Conservation (phyloP, 2,113 vertebrate species). For the Labeo rohita region DNA sequence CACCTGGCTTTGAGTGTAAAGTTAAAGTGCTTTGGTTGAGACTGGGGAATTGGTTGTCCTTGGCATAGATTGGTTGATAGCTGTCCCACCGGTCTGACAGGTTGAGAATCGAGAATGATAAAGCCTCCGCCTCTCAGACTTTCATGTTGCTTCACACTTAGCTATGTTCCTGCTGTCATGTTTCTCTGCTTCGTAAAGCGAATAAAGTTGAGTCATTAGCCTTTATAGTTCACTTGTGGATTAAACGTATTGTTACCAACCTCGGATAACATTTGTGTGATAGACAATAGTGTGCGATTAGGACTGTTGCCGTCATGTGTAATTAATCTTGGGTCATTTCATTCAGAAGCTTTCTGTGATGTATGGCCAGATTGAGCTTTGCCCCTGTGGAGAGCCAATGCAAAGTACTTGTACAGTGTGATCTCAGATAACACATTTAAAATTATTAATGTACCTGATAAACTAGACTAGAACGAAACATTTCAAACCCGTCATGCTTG, state of each 20-base stretch:
- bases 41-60: conserved; percentile 32
- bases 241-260: background rate
- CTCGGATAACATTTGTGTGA: background rate
- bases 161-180: background rate
- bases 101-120: conserved; percentile 52
- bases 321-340: background rate
- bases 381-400: background rate
- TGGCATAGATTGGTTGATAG: conserved; percentile 37
- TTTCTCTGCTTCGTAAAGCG: background rate
- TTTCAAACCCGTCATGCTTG: background rate
- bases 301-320: background rate
- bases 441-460: background rate
- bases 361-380: conserved; percentile 1
- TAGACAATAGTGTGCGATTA: background rate
- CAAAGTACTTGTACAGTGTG: background rate
- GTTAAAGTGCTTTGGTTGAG: background rate
- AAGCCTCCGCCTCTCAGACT: conserved; percentile 21
- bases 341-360: background rate
- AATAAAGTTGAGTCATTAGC: background rate
- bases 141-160: conserved; percentile 36
- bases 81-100: conserved; percentile 65
- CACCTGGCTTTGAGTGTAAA: background rate
- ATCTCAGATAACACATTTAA: background rate
- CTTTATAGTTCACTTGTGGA: background rate
- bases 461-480: background rate